These are phyloP conservation scores for Tanaodytes sp. DNA, from an alignment of 2,888 invertebrate species.

Conservation along the genomic window DNA sequence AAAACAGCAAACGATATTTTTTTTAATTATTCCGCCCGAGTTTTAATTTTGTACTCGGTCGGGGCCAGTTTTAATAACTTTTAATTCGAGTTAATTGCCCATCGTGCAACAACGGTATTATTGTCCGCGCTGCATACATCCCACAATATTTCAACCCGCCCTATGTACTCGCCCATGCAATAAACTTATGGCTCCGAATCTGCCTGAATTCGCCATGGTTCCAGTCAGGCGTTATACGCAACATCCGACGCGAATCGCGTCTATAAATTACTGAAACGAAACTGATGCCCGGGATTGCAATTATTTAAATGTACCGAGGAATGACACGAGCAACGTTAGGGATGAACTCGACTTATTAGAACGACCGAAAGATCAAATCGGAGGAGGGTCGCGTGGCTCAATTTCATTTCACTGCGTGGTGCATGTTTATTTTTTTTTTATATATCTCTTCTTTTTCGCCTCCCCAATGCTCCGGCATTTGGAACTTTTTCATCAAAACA, in stretches of 20 bases:
- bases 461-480: constrained; percentile 19
- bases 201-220: constrained; percentile 67
- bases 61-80: constrained; percentile 3
- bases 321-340: constrained; percentile 45
- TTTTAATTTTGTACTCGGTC: too few relatives aligned
- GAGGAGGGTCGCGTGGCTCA: constrained; percentile 42
- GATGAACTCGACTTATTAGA: constrained; percentile 53
- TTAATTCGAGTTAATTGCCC: constrained; percentile 30
- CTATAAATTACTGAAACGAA: constrained; percentile 71
- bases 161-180: constrained; percentile 44
- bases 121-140: constrained; percentile 14
- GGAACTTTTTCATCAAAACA: constrained; percentile 23
- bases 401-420: constrained; percentile 29
- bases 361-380: constrained; percentile 48
- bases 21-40: too few relatives aligned
- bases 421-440: constrained; percentile 10
- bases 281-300: constrained; percentile 69
- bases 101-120: constrained; percentile 22
- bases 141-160: constrained; percentile 40
- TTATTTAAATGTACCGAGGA: constrained; percentile 70
- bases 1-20: too few relatives aligned
- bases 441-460: neutral
- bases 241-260: constrained; percentile 66
- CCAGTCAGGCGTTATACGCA: constrained; percentile 56
- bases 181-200: constrained; percentile 51